Percentiles rank a stretch among this genome's conserved stretches.
Conservation (phyloP, 2,888 invertebrate genomes). For the Cerceris ruficornis region DNA sequence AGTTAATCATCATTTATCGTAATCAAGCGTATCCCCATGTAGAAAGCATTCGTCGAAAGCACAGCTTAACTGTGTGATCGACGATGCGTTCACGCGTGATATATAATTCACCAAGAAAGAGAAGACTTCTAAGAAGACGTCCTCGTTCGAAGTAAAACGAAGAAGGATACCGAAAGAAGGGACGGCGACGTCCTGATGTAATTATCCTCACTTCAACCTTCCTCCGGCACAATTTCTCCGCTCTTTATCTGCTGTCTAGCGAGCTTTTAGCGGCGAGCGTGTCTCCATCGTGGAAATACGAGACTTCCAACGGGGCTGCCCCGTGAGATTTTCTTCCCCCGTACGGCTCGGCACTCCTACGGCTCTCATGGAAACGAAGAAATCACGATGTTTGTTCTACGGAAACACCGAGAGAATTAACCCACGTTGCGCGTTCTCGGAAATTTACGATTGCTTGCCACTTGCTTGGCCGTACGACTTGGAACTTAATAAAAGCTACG, state of each 20-base stretch:
- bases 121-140: neutral
- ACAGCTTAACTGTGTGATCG: too few relatives aligned
- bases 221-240: slow-evolving; percentile 27
- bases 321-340: slow-evolving; percentile 21
- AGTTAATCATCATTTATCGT: too few relatives aligned
- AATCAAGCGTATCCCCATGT: too few relatives aligned
- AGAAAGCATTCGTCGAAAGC: too few relatives aligned
- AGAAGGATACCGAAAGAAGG: neutral
- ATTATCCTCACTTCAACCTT: slow-evolving; percentile 45
- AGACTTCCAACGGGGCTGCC: slow-evolving; percentile 31
- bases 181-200: slow-evolving; percentile 37
- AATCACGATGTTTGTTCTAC: neutral
- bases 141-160: slow-evolving; percentile 1
- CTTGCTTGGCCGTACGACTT: neutral
- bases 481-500: too few relatives aligned
- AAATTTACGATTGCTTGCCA: too few relatives aligned
- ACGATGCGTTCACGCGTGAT: too few relatives aligned
- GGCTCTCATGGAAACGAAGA: slow-evolving; percentile 10
- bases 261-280: slow-evolving; percentile 51
- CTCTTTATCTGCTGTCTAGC: slow-evolving; percentile 45
- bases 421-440: too few relatives aligned
- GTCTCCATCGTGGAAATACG: slow-evolving; percentile 45
- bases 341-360: slow-evolving; percentile 16
- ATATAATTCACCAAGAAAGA: too few relatives aligned
- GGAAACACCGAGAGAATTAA: too few relatives aligned